A percentile compares a stretch with the other conserved stretches of the same genome.
Conservation (phyloP, 2,888 invertebrate genomes). For the Tinea trinotella region DNA sequence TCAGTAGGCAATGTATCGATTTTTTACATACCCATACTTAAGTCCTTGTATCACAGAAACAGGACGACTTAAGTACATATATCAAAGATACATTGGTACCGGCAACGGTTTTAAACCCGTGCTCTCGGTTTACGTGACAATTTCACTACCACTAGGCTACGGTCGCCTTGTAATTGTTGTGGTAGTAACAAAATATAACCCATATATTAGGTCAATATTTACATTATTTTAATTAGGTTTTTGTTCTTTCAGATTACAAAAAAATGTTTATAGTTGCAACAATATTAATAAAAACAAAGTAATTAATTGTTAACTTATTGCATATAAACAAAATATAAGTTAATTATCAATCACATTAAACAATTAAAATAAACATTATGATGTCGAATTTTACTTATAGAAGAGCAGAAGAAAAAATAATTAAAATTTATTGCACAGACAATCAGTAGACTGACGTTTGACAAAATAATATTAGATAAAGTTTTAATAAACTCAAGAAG, state of each 20-base stretch:
- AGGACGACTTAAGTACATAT: too few relatives aligned
- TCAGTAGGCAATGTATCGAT: too few relatives aligned
- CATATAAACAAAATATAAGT: constrained; percentile 20
- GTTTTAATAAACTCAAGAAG: constrained; percentile 8
- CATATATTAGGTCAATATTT: not conserved
- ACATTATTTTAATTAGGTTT: not conserved
- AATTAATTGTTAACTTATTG: constrained; percentile 49
- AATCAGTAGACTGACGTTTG: not conserved
- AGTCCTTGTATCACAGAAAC: too few relatives aligned
- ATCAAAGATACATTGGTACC: too few relatives aligned
- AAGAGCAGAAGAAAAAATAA: not conserved
- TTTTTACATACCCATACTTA: too few relatives aligned
- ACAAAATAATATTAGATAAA: constrained; percentile 8
- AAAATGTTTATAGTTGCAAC: not conserved
- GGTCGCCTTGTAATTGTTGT: too few relatives aligned
- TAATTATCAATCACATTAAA: constrained; percentile 9
- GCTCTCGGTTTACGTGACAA: too few relatives aligned
- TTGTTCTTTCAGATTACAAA: not conserved
- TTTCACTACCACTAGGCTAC: too few relatives aligned
- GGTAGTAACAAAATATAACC: too few relatives aligned
- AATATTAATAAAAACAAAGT: constrained; percentile 20
- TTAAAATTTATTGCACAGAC: not conserved
- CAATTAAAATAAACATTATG: not conserved
- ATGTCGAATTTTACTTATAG: not conserved
- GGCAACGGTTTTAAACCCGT: too few relatives aligned